Conservation (phyloP, 2,888 invertebrate species). For the Oxycera nigricornis region DNA sequence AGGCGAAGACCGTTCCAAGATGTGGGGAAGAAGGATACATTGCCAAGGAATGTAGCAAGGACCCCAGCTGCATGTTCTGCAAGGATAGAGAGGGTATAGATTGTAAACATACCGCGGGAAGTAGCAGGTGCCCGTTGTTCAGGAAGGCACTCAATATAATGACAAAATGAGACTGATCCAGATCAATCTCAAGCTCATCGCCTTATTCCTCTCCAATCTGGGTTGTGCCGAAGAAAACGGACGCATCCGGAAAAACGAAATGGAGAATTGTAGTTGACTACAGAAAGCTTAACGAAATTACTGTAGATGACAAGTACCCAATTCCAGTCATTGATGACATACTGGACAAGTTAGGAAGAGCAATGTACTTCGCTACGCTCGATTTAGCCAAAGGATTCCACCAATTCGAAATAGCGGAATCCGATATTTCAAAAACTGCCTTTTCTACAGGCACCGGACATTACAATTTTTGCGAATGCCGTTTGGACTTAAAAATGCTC, state of each 20-base stretch:
- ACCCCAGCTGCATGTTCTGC: no score
- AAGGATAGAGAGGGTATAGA: no score
- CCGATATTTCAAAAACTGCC: not conserved
- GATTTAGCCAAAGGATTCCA: not conserved
- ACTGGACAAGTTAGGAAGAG: not conserved
- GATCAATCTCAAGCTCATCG: no score
- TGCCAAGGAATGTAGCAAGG: no score
- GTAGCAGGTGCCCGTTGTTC: no score
- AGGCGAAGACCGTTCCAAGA: no score
- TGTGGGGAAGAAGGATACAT: no score
- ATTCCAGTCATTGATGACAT: not conserved
- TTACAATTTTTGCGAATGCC: no score
- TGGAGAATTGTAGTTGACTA: slow-evolving; percentile 2
- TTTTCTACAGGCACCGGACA: no score
- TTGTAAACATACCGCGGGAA: no score
- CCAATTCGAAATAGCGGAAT: not conserved
- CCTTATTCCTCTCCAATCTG: not conserved
- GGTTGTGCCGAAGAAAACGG: not conserved
- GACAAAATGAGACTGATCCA: no score
- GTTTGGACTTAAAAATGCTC: slow-evolving; percentile 5
- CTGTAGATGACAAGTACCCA: not conserved
- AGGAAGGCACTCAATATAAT: no score
- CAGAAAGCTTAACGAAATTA: not conserved
- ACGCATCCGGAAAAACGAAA: not conserved
- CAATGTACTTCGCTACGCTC: not conserved